These are phyloP conservation scores for Cylloceria caligata DNA, from an alignment of 2,888 invertebrate genomes.

Conservation along the genomic window DNA sequence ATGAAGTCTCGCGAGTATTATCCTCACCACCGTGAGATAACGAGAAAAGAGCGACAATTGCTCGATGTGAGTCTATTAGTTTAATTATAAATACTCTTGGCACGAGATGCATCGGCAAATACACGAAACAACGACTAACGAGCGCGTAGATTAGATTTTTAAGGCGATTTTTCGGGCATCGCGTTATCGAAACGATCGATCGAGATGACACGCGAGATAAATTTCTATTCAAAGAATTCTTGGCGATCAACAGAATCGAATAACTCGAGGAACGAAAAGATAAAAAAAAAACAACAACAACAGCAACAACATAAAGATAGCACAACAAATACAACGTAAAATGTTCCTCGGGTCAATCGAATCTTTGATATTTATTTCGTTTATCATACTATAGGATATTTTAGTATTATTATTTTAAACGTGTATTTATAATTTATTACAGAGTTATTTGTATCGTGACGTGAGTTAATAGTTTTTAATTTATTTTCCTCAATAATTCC, in stretches of 20 bases:
- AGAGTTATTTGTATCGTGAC: slow-evolving; percentile 63
- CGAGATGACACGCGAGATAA: background rate
- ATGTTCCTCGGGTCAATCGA: slow-evolving; percentile 46
- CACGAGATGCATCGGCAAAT: slow-evolving; percentile 9
- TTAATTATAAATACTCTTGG: slow-evolving; percentile 47
- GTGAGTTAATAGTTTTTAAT: slow-evolving; percentile 17
- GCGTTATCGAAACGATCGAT: background rate
- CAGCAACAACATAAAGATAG: background rate
- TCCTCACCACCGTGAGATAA: too few relatives aligned
- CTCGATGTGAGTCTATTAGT: slow-evolving; percentile 31
- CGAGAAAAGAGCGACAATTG: slow-evolving; percentile 28
- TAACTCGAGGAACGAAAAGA: slow-evolving; percentile 38
- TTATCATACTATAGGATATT: slow-evolving; percentile 44
- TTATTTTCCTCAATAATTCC: slow-evolving; percentile 9
- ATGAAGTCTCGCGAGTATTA: background rate
- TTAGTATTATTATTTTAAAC: slow-evolving; percentile 65
- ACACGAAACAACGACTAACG: background rate
- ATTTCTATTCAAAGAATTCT: background rate
- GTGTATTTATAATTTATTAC: slow-evolving; percentile 70
- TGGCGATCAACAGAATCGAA: slow-evolving; percentile 40
- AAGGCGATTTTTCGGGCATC: background rate
- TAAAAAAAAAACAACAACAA: background rate
- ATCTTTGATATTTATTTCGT: slow-evolving; percentile 31
- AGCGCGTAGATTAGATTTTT: background rate
- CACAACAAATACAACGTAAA: slow-evolving; percentile 2